Evolutionary conservation across 2,113 vertebrate genomes (phyloP), one percentile per base, ranked within the genome.

Genomic region (Onychostoma macrolepis): DNA sequence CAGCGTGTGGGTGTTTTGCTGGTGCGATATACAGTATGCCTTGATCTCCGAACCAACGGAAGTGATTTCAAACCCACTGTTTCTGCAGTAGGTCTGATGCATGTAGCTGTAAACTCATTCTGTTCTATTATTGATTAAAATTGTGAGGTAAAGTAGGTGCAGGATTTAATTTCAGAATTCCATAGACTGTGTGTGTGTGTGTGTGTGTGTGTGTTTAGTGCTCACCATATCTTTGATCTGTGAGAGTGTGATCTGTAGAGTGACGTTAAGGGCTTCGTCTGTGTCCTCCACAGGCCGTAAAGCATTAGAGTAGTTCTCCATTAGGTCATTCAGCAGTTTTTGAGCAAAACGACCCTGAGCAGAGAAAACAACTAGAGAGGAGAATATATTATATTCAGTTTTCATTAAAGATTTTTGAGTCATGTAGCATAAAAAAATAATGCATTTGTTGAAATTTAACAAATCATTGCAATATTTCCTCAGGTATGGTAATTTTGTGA

Each of bases 181-280:
- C 2, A 24, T 72, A 41, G 69, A 72, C 33, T 26, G 53, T 86
- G 63, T n/a, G 41, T 81, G 50, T 80, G 17, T 12, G 48, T 24
- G 15, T 81, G 77, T 75, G 53, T 17, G 13, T n/a, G 50, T 85
- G 72, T 24, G 41, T 80, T 9, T 33, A 13, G 48, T 58, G 58
- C 97, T 96, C 90, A 99, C 98, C 97, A 99, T 98, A 86, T 99
- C 98, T 94, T 99, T 99, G 91, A 99, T 99, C 94, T 99, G 98
- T 26, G 97, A 99, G 78, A 99, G 94, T 0, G 98, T 99, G 89
- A 99, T 96, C 94, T 99, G 98, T 88, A 99, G 95, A 0, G 97
- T 99, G 82, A 99, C 98, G 50, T 99, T 99, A 86, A 99, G 91
- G 21, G 97, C 97, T 87, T 94, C 94, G 90, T 99, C 98, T 38